A percentile compares a stretch with the other conserved stretches of the same genome.
These are phyloP conservation scores for Paradoxurus hermaphroditus DNA, from an alignment of 2,113 vertebrate genomes.

Conservation along the genomic window DNA sequence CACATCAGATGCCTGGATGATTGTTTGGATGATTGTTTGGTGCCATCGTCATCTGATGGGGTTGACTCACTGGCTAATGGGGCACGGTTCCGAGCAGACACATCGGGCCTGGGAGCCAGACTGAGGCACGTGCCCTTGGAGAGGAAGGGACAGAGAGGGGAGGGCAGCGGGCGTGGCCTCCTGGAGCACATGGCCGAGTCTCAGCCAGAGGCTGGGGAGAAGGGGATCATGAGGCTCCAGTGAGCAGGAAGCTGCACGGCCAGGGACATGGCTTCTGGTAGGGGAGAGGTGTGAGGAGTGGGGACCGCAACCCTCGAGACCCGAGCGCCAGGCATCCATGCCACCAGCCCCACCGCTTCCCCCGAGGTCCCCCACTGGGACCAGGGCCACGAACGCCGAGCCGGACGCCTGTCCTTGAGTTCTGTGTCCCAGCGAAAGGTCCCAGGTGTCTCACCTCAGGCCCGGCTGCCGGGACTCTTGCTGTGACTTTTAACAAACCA, in stretches of 20 bases:
- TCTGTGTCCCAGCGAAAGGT: not conserved
- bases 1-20: fast-evolving
- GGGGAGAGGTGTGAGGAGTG: too few relatives aligned
- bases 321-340: fast-evolving
- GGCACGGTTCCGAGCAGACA: not conserved
- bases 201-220: not conserved
- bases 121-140: fast-evolving
- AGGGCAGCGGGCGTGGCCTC: not conserved
- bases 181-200: fast-evolving
- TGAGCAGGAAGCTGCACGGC: not conserved
- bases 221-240: not conserved
- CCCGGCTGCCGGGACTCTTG: not conserved
- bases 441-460: not conserved
- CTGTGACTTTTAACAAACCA: conserved; percentile 43
- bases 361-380: fast-evolving
- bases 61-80: not conserved
- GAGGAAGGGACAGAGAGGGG: not conserved
- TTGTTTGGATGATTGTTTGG: not conserved
- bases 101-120: not conserved
- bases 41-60: not conserved
- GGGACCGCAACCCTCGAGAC: not conserved
- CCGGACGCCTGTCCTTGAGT: not conserved
- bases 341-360: not conserved
- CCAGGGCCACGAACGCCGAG: not conserved
- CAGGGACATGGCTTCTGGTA: not conserved